Percentiles rank a stretch among this genome's conserved stretches.
phyloP scores from a whole-genome alignment of 2,888 invertebrate genomes.

The Agonopterix arenella region DNA sequence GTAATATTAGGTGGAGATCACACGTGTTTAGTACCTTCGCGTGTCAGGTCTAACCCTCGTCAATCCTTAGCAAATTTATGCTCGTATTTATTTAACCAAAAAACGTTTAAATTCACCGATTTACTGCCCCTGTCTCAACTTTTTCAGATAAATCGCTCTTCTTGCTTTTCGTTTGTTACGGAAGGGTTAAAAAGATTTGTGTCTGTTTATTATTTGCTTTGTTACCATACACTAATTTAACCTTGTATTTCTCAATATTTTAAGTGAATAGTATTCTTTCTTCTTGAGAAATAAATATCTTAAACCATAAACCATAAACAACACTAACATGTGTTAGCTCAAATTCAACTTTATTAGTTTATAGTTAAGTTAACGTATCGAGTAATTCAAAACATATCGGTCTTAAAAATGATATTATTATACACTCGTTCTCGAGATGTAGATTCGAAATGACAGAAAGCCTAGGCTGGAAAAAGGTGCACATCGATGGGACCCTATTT shows the following conservation, averaged over 20 bases:
- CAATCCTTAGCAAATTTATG: constrained; percentile 67
- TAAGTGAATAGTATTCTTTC: no score
- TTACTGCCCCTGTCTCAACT: constrained; percentile 59
- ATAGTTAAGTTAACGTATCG: no score
- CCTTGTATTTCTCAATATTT: no score
- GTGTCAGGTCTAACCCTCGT: constrained; percentile 54
- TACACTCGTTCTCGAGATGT: no score
- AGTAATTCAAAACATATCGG: no score
- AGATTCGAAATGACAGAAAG: no score
- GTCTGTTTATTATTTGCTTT: constrained; percentile 5
- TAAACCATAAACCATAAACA: no score
- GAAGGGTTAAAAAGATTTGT: constrained; percentile 7
- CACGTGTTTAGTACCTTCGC: constrained; percentile 19
- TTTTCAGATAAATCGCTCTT: constrained; percentile 44
- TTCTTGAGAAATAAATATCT: no score
- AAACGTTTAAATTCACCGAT: constrained; percentile 60
- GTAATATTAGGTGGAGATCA: no score
- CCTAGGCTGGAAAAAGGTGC: not conserved
- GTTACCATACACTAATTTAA: not conserved
- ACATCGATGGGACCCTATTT: no score
- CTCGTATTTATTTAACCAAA: constrained; percentile 65
- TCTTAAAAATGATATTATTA: no score
- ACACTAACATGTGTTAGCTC: not conserved
- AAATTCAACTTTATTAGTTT: no score
- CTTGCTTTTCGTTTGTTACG: constrained; percentile 21